Conservation (phyloP, 2,888 invertebrate genomes). For the Agapostemon virescens region DNA sequence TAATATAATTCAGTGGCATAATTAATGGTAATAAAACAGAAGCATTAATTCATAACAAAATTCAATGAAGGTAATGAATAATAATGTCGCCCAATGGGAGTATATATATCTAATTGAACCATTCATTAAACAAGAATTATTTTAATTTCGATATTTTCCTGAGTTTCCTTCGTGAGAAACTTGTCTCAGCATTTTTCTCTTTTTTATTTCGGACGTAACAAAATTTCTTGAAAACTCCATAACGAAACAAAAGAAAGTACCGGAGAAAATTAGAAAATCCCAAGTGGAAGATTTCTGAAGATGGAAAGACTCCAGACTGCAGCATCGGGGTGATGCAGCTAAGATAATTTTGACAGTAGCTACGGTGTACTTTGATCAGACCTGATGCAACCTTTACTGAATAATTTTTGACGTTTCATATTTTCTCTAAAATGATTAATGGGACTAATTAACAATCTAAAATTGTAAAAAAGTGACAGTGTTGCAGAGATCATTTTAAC, state of each 20-base stretch:
- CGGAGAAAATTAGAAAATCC: background rate
- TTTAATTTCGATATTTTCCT: background rate
- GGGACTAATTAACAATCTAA: too few species aligned
- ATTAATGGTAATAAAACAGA: background rate
- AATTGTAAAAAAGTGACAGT: too few species aligned
- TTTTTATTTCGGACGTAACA: background rate
- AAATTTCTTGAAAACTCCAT: background rate
- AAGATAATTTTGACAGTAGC: background rate
- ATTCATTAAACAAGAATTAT: background rate
- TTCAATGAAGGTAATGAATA: background rate
- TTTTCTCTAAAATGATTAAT: too few species aligned
- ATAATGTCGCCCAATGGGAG: background rate
- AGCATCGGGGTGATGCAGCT: background rate
- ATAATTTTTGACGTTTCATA: too few species aligned
- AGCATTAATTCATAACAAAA: background rate
- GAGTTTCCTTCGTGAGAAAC: background rate
- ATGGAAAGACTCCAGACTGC: background rate
- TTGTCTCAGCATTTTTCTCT: background rate
- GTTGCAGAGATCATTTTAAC: too few species aligned
- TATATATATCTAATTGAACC: background rate
- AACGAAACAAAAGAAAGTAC: background rate
- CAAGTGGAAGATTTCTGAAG: background rate
- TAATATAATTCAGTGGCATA: background rate
- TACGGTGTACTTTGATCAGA: background rate
- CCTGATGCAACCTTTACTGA: background rate